Base-by-base conservation (phyloP, 2,888 invertebrate genomes). In the Scotopteryx bipunctaria region DNA sequence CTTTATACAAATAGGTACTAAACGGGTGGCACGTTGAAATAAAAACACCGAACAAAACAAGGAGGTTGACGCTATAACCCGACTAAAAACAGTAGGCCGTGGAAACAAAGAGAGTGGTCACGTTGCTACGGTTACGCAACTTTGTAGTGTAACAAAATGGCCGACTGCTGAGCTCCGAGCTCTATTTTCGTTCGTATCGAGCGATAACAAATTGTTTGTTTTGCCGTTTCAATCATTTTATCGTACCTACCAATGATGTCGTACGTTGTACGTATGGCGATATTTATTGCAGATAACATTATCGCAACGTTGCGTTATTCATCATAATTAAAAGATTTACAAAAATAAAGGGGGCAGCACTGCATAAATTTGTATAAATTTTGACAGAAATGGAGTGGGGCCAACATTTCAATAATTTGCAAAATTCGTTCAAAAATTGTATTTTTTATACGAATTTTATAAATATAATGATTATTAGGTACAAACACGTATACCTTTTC, bases 31-130 rank as follows among this genome's bases (percentile, higher is more conserved):
- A 71, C 72, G 72, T 70, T 64, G 33, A 69, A 79, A 81, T 80
- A 84, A 80, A 81, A 69, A 64, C 69, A 67, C 71, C 71, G 72
- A 78, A 73, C 75, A 85, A 86, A 86, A 86, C 87, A 86, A 85
- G 85, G 78, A 82, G 86, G 85, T 81, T 79, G 73, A 67, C 67
- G 54, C 56, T 66, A 64, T 66, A 76, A 75, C 47, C 69, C 83
- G 66, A 73, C 79, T 59, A 65, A 69, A 64, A 77, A 61, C n/a
- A 56, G 66, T 57, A 71, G 68, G 52, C 48, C 47, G 37, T 25
- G 44, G 55, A 73, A 72, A 84, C 86, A 87, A 86, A 83, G 78
- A 68, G 58, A 64, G 41, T 36, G 54, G 46, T 54, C 61, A 61
- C 54, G 63, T 67, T 63, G 47, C 52, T 51, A 57, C 27, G 61